A percentile compares a stretch with the other conserved stretches of the same genome.
Evolutionary conservation across 2,113 vertebrate genomes (phyloP).

Genomic region (Calidris pygmaea): DNA sequence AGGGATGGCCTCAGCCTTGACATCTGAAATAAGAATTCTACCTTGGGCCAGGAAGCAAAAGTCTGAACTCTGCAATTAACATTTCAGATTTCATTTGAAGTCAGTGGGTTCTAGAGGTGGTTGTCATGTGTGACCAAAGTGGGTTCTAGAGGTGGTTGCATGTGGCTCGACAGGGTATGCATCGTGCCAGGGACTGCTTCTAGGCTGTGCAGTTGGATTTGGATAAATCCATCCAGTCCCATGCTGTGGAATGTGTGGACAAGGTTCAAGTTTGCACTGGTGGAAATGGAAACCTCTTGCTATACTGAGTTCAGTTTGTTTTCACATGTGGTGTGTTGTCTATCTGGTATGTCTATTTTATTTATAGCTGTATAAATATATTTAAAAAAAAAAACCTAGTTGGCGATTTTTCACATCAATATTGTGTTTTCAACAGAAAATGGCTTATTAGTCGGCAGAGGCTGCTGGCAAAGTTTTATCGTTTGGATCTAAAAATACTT

Average conservation of each 20-base stretch:
- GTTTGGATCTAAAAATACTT: constrained; percentile 48
- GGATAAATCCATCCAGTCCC: constrained; percentile 45
- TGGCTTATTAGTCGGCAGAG: constrained; percentile 38
- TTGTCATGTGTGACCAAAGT: constrained; percentile 23
- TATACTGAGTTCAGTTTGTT: constrained; percentile 46
- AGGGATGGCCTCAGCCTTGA: constrained; percentile 54
- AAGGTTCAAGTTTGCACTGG: constrained; percentile 53
- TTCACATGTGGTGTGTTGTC: constrained; percentile 53
- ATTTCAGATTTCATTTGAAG: constrained; percentile 31
- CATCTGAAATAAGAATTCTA: constrained; percentile 26
- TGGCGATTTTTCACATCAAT: constrained; percentile 48
- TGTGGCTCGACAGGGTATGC: background rate
- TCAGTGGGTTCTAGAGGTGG: constrained; percentile 44
- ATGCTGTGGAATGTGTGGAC: constrained; percentile 23
- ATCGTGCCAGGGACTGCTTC: background rate
- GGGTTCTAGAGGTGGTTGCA: constrained; percentile 36
- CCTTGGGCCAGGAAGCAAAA: background rate
- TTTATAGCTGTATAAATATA: constrained; percentile 58
- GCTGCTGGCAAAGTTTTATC: constrained; percentile 49
- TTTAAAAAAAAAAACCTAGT: background rate
- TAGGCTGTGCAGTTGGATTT: constrained; percentile 13
- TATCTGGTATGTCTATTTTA: constrained; percentile 55
- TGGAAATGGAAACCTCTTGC: constrained; percentile 45
- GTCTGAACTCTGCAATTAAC: constrained; percentile 32
- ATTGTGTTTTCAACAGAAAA: constrained; percentile 54